Evolutionary conservation across 2,888 invertebrate species (phyloP), one percentile per base, ranked within the genome.

Genomic region (Nomada flava): DNA sequence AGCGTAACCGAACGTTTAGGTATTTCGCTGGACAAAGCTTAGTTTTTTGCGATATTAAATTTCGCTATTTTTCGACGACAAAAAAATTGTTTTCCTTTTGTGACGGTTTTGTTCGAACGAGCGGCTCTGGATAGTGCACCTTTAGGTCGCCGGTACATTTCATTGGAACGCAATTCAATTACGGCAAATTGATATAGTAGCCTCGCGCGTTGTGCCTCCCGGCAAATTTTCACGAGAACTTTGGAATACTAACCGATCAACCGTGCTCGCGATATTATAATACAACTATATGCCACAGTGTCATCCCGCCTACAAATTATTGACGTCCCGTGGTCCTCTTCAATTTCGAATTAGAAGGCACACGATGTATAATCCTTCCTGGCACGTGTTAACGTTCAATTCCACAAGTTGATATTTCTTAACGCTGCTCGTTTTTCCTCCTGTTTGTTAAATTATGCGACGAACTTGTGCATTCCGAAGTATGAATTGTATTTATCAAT

Each of bases 101-200:
- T 15, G 60, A 55, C 47, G 18, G 65, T 20, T 60, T 36, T 36
- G n/a, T 36, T 74, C 50, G 59, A 53, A 29, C 44, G 60, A 52
- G 23, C 18, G 4, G 0, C 15, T 36, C 60, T 36, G 53, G 75
- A 68, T 67, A 55, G 52, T 52, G 67, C n/a, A 47, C 67, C 76
- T 76, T 68, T 55, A 26, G 23, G 20, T 47, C 7, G 23, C 18
- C 63, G 26, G 55, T 69, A 52, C 29, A 52, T 72, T 68, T 68
- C 62, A 68, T 64, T 52, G 72, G 68, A 57, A 53, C 50, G 57
- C 78, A 67, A 80, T 64, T 68, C 72, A 78, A 78, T 72, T 80
- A 78, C 57, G 57, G 44, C 18, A 59, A 63, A 80, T 80, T 80
- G 79, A 80, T 77, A 69, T 44, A 68, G 67, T 42, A 57, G 36